Evolutionary conservation across 2,888 invertebrate species (phyloP).

Genomic region (Cryptocheilus praepositus): DNA sequence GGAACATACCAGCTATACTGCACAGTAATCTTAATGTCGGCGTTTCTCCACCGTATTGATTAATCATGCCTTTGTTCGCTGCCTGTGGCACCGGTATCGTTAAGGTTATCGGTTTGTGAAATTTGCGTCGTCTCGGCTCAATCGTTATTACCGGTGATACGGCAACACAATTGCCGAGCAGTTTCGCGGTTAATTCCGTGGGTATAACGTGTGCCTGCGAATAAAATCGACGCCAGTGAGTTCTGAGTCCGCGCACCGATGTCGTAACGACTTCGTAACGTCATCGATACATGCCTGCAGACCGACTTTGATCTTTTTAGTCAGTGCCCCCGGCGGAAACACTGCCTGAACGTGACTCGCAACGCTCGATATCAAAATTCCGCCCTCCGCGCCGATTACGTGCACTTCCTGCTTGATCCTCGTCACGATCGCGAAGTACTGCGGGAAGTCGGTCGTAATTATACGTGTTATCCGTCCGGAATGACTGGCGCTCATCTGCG

Average conservation of each 20-base stretch:
- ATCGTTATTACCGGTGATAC: conserved; percentile 99
- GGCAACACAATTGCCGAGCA: conserved; percentile 96
- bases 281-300: conserved; percentile 82
- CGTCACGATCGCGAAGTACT: conserved; percentile 97
- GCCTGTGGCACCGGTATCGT: conserved; percentile 86
- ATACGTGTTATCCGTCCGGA: conserved; percentile 92
- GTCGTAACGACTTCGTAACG: background rate
- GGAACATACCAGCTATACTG: conserved; percentile 88
- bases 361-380: conserved; percentile 94
- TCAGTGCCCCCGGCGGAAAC: conserved; percentile 96
- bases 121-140: conserved; percentile 97
- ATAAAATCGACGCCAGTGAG: background rate
- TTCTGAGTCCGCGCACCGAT: background rate
- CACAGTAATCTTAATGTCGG: conserved; percentile 93
- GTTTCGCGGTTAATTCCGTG: conserved; percentile 87
- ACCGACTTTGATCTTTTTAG: conserved; percentile 99
- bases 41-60: conserved; percentile 87
- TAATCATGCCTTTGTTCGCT: conserved; percentile 86
- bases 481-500: conserved; percentile 70
- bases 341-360: conserved; percentile 85
- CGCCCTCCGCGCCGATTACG: conserved; percentile 97
- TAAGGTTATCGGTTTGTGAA: conserved; percentile 98
- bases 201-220: conserved; percentile 93
- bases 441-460: conserved; percentile 97
- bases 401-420: conserved; percentile 97